Percentiles rank a stretch among this genome's conserved stretches.
Evolutionary conservation across 2,888 invertebrate species (phyloP).

Genomic region (Liopterus haemorrhoidalis): DNA sequence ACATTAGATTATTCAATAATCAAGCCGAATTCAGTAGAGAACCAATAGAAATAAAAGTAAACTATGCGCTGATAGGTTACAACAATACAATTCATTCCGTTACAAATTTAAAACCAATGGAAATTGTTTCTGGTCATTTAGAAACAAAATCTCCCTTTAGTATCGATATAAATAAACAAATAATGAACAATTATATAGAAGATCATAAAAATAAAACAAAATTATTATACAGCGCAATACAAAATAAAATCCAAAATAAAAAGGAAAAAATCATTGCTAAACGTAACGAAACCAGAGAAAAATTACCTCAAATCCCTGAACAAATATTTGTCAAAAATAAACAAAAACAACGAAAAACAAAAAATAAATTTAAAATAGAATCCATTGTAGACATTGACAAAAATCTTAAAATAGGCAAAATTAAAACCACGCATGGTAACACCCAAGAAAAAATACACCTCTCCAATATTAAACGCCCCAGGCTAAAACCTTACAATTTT

Average conservation of each 20-base stretch:
- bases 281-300: neutral
- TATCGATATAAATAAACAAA: conserved; percentile 18
- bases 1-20: conserved; percentile 14
- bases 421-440: neutral
- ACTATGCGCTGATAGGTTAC: conserved; percentile 17
- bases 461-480: conserved; percentile 5
- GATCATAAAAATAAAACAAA: conserved; percentile 20
- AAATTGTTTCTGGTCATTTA: conserved; percentile 22
- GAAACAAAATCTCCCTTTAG: conserved; percentile 19
- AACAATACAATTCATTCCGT: conserved; percentile 24
- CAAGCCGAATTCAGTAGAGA: conserved; percentile 11
- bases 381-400: neutral
- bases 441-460: conserved; percentile 5
- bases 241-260: neutral
- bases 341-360: conserved; percentile 9
- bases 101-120: conserved; percentile 22
- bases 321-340: conserved; percentile 7
- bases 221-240: conserved; percentile 11
- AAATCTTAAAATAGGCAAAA: conserved; percentile 2
- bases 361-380: conserved; percentile 6
- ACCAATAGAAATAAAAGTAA: conserved; percentile 13
- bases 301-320: neutral
- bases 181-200: conserved; percentile 12
- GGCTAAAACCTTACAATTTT: too few relatives aligned
- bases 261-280: conserved; percentile 2